These are phyloP conservation scores for Anarhynchus alexandrinus DNA, from an alignment of 2,113 vertebrate genomes.

Conservation along the genomic window DNA sequence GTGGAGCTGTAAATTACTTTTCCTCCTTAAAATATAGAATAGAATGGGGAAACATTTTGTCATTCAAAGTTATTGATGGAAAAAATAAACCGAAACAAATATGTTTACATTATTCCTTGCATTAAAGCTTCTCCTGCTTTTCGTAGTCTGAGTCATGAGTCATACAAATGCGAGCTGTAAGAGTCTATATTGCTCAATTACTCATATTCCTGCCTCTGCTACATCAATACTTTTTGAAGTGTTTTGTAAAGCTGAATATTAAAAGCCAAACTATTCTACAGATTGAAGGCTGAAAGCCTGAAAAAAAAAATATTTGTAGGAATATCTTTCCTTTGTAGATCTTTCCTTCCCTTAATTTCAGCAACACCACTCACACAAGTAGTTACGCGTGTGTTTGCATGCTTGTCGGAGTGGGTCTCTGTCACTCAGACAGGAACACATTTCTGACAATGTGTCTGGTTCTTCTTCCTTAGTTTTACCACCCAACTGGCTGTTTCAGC, in stretches of 20 bases:
- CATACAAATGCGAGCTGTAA: not conserved
- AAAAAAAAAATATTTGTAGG: not conserved
- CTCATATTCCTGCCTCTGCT: conserved; percentile 2
- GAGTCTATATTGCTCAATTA: not conserved
- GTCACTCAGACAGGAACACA: not conserved
- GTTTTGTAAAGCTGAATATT: not conserved
- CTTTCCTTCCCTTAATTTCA: not conserved
- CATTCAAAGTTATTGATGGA: not conserved
- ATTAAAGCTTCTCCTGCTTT: not conserved
- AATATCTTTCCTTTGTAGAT: not conserved
- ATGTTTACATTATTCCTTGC: not conserved
- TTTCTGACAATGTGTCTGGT: not conserved
- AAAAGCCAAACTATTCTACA: not conserved
- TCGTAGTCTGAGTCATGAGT: conserved; percentile 1
- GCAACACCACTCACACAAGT: not conserved
- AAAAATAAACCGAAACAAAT: not conserved
- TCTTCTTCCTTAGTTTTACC: not conserved
- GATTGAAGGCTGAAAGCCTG: not conserved
- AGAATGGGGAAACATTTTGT: not conserved
- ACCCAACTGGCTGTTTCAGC: not conserved
- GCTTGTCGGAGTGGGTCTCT: not conserved
- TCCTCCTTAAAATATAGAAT: not conserved
- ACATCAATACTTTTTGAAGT: not conserved
- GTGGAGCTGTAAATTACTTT: not conserved
- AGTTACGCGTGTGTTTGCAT: not conserved